These are phyloP conservation scores for Phymanthus crucifer DNA, from an alignment of 92 coral and sea anemone genomes.

Conservation along the genomic window DNA sequence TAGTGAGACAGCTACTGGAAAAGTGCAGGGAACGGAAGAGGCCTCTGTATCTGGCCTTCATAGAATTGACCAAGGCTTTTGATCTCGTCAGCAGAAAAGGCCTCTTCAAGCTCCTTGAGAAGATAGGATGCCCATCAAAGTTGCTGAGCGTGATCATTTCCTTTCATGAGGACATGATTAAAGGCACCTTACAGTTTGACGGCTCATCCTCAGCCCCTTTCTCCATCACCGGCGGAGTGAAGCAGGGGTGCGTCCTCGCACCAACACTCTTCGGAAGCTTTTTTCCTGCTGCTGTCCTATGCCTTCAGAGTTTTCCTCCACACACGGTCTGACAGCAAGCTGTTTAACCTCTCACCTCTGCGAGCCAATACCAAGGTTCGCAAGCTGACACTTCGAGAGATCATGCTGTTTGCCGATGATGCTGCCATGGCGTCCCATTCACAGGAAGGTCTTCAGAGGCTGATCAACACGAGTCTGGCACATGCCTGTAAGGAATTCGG, in stretches of 20 bases:
- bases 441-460: conserved; percentile 32
- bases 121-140: conserved; percentile 39
- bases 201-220: conserved; percentile 27
- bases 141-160: conserved; percentile 26
- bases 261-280: conserved; percentile 55
- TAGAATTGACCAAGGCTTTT: conserved; percentile 49
- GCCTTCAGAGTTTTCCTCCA: too few relatives aligned
- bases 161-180: conserved; percentile 40
- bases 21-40: conserved; percentile 38
- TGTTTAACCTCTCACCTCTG: conserved; percentile 32
- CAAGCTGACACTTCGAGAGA: conserved; percentile 18
- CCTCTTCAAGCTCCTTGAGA: conserved; percentile 27
- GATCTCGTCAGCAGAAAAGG: conserved; percentile 44
- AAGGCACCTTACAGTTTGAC: conserved; percentile 8
- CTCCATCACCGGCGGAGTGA: conserved; percentile 27
- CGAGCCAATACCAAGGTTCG: conserved; percentile 38
- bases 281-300: conserved; percentile 36
- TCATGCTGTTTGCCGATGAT: conserved; percentile 44
- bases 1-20: conserved; percentile 44
- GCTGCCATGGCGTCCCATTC: conserved; percentile 38
- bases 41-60: conserved; percentile 41
- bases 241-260: conserved; percentile 48
- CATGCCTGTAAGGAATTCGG: conserved; percentile 33
- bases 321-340: conserved; percentile 33
- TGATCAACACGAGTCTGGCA: conserved; percentile 22